Evolutionary conservation across 2,888 invertebrate genomes (phyloP).

Genomic region (Synergus japonicus): DNA sequence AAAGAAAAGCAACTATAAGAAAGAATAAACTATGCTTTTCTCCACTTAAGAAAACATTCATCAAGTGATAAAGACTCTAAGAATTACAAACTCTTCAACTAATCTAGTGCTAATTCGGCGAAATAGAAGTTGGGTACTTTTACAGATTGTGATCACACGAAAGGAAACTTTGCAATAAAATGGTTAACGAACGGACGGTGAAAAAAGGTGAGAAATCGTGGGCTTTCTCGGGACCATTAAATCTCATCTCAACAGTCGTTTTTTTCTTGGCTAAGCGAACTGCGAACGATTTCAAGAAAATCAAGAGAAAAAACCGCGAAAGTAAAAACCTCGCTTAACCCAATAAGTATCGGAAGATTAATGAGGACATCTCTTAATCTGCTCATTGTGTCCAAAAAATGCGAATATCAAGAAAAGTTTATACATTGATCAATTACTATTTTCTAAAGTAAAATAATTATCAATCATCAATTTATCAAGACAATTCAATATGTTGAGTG

Average conservation of each 20-base stretch:
- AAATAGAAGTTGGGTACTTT: neutral
- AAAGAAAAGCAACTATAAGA: neutral
- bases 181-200: slow-evolving; percentile 15
- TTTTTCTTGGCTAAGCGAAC: slow-evolving; percentile 13
- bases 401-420: neutral
- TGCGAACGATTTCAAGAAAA: slow-evolving; percentile 29
- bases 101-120: neutral
- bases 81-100: slow-evolving; percentile 1
- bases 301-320: slow-evolving; percentile 15
- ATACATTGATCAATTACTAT: no score
- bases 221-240: slow-evolving; percentile 34
- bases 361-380: slow-evolving; percentile 1
- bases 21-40: neutral
- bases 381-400: neutral
- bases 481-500: neutral
- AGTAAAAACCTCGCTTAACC: slow-evolving; percentile 17
- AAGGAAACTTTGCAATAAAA: slow-evolving; percentile 17
- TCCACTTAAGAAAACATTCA: neutral
- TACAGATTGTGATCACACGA: neutral
- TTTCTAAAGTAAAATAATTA: no score
- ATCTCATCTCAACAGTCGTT: slow-evolving; percentile 36
- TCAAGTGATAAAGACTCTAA: no score
- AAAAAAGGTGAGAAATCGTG: slow-evolving; percentile 33
- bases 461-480: neutral
- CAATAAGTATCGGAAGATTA: slow-evolving; percentile 24